Conservation (phyloP, 2,113 vertebrate genomes). For the Stegastes partitus region DNA sequence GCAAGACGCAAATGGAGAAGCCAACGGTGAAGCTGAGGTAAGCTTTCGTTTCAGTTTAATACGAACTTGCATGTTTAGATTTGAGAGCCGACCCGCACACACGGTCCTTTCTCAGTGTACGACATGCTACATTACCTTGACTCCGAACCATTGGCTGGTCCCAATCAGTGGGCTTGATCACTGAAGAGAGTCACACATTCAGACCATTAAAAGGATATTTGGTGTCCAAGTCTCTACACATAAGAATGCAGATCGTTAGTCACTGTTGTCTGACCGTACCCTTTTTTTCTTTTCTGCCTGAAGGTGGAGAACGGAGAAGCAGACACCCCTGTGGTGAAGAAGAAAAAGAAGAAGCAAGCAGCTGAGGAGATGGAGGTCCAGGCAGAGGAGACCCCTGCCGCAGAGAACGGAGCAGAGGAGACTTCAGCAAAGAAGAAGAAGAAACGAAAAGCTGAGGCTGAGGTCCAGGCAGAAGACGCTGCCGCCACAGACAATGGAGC, state of each 20-base stretch:
- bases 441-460: slow-evolving; percentile 63
- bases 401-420: slow-evolving; percentile 76
- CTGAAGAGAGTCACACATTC: slow-evolving; percentile 85
- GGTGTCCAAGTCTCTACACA: too few species aligned
- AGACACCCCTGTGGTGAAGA: background rate
- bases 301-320: slow-evolving; percentile 65
- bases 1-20: slow-evolving; percentile 61
- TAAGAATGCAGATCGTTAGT: background rate
- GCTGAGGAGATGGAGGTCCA: slow-evolving; percentile 50
- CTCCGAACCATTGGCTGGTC: slow-evolving; percentile 86
- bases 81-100: slow-evolving; percentile 64
- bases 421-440: slow-evolving; percentile 83
- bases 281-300: too few species aligned
- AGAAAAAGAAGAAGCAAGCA: slow-evolving; percentile 83
- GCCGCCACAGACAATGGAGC: slow-evolving; percentile 18
- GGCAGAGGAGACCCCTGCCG: slow-evolving; percentile 30
- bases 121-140: slow-evolving; percentile 78
- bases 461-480: slow-evolving; percentile 8
- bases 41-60: accelerated
- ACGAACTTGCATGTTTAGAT: slow-evolving; percentile 72
- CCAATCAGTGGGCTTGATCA: slow-evolving; percentile 77
- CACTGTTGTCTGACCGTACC: background rate
- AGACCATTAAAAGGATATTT: too few species aligned
- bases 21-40: slow-evolving; percentile 79
- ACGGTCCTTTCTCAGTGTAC: slow-evolving; percentile 79